These are phyloP conservation scores for Myotis myotis DNA, from an alignment of 2,797 vertebrate species.

Conservation along the genomic window DNA sequence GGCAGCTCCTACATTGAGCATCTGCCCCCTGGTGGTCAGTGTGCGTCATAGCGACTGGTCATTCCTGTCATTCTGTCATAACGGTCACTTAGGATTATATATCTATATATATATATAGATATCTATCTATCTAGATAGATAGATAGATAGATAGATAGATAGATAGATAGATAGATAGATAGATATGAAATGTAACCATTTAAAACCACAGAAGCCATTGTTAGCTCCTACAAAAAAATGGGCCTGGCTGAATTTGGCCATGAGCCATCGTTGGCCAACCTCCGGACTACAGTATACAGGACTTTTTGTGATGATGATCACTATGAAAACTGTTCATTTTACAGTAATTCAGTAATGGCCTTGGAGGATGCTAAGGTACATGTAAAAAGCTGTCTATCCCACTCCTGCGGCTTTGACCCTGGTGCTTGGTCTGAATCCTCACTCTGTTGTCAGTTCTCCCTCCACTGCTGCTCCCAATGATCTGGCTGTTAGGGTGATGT, in stretches of 20 bases:
- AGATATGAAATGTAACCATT: slow-evolving; percentile 1
- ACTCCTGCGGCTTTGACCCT: neutral
- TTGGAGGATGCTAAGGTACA: accelerated
- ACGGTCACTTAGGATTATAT: too few relatives aligned
- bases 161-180: too few relatives aligned
- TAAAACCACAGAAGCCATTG: slow-evolving; percentile 17
- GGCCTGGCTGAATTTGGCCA: neutral
- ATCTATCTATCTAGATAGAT: too few relatives aligned
- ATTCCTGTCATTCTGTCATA: too few relatives aligned
- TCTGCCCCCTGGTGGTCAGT: too few relatives aligned
- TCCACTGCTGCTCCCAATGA: neutral
- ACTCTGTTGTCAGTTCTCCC: too few relatives aligned
- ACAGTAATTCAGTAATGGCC: neutral
- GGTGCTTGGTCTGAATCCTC: neutral
- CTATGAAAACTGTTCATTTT: neutral
- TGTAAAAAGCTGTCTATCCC: neutral
- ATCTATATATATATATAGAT: too few relatives aligned
- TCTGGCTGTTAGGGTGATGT: neutral
- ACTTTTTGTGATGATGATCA: neutral
- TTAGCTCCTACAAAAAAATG: neutral
- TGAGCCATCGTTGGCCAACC: neutral
- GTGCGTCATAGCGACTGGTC: too few relatives aligned
- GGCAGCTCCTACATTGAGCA: too few relatives aligned
- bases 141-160: too few relatives aligned
- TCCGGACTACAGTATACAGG: neutral